Evolutionary conservation across 2,113 vertebrate genomes (phyloP).

Genomic region (Cygnus buccinator): DNA sequence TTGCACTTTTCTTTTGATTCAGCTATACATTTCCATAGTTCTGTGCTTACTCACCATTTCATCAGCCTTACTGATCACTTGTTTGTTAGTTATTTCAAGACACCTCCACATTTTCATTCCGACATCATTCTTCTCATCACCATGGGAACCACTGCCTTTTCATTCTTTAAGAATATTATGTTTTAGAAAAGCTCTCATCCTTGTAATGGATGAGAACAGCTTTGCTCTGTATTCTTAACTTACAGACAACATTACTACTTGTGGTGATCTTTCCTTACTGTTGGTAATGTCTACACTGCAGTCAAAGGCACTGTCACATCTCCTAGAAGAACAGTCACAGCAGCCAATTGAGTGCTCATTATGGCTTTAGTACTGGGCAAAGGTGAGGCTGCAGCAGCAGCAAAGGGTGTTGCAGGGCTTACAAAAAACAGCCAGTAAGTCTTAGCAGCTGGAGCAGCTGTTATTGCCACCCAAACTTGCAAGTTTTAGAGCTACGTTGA

Average conservation of each 20-base stretch:
- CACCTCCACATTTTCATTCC: constrained; percentile 13
- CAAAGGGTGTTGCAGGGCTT: not conserved
- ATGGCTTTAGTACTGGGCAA: not conserved
- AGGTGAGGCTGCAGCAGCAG: not conserved
- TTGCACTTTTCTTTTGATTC: not conserved
- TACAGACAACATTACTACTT: not conserved
- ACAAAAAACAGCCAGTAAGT: not conserved
- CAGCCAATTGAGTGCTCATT: fast-evolving
- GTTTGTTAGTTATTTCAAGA: constrained; percentile 20
- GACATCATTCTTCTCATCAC: constrained; percentile 20
- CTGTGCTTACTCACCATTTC: not conserved
- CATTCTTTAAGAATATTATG: not conserved
- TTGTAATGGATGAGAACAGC: constrained; percentile 27
- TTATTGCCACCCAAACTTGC: not conserved
- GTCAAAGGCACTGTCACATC: not conserved
- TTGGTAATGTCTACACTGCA: not conserved
- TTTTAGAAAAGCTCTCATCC: constrained; percentile 30
- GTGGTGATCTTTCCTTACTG: not conserved
- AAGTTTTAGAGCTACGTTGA: not conserved
- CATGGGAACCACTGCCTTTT: constrained; percentile 39
- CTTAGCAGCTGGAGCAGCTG: not conserved
- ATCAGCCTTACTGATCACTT: not conserved
- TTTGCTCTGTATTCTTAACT: not conserved
- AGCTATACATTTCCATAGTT: not conserved
- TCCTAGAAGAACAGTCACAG: not conserved